Conservation (phyloP, 2,888 invertebrate species). For the Xanthia icteritia region DNA sequence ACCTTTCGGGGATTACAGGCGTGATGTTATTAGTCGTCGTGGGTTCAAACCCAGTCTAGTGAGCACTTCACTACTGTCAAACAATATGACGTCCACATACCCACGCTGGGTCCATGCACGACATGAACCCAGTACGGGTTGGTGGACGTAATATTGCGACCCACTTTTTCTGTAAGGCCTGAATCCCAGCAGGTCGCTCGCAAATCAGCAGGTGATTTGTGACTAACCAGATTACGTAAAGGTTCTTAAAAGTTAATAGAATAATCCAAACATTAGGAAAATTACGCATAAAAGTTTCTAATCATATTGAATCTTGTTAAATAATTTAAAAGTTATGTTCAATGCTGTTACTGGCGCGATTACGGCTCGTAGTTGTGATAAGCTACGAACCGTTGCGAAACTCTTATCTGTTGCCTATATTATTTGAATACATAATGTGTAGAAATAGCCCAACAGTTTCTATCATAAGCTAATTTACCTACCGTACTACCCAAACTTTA, state of each 20-base stretch:
- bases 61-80: not conserved
- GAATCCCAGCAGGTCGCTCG: not conserved
- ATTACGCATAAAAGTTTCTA: not conserved
- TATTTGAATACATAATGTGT: not conserved
- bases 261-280: not conserved
- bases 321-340: constrained; percentile 40
- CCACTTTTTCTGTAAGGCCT: not conserved
- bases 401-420: constrained; percentile 44
- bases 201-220: not conserved
- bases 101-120: too few species aligned
- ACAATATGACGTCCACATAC: not conserved
- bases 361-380: constrained; percentile 38
- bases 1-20: too few species aligned
- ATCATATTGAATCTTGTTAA: constrained; percentile 14
- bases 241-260: not conserved
- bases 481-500: not conserved
- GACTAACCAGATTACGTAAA: not conserved
- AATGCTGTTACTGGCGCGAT: constrained; percentile 29
- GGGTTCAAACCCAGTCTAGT: not conserved
- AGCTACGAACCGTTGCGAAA: constrained; percentile 16
- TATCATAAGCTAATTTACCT: not conserved
- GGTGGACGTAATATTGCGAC: too few species aligned
- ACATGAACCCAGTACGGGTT: not conserved
- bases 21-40: not conserved
- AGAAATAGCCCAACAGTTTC: not conserved